These are phyloP conservation scores for Hyla sarda DNA, from an alignment of 2,113 vertebrate species.

Conservation along the genomic window DNA sequence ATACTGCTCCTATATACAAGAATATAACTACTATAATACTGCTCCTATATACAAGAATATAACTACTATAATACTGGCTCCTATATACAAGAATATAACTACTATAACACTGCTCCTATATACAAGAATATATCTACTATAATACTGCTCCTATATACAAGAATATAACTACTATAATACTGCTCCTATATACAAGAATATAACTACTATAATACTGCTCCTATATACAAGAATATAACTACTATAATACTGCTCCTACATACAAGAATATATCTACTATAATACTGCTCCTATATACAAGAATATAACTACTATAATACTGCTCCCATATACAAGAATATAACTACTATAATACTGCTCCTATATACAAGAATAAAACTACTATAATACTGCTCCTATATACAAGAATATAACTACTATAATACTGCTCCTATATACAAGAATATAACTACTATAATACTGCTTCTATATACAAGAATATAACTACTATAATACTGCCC, in stretches of 20 bases:
- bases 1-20: too few species aligned
- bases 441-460: neutral
- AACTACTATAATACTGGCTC: too few species aligned
- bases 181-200: neutral
- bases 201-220: constrained; percentile 9
- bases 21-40: too few species aligned
- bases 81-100: neutral
- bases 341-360: too few species aligned
- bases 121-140: neutral
- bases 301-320: neutral
- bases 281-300: neutral
- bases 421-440: neutral
- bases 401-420: neutral
- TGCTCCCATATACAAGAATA: too few species aligned
- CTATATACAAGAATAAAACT: neutral
- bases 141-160: neutral
- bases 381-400: too few species aligned
- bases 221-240: neutral
- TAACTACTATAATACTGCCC: neutral
- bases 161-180: neutral
- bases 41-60: too few species aligned
- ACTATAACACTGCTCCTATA: neutral
- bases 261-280: neutral
- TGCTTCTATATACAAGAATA: neutral
- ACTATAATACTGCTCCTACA: neutral